Percentiles rank a stretch among this genome's conserved stretches.
Conservation (phyloP, 2,797 vertebrate species). For the Trichosurus vulpecula region DNA sequence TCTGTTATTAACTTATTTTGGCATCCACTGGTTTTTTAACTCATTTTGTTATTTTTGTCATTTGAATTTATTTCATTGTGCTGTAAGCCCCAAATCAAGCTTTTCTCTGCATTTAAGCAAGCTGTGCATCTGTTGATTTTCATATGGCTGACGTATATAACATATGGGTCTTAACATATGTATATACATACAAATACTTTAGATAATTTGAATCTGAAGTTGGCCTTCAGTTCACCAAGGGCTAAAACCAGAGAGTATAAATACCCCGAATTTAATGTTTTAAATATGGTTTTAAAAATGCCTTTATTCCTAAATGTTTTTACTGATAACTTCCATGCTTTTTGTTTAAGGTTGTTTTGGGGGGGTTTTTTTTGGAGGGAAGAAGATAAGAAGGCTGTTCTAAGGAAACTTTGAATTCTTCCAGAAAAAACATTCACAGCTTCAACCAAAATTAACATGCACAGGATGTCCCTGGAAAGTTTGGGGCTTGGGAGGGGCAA, state of each 20-base stretch:
- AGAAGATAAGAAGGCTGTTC: slow-evolving; percentile 42
- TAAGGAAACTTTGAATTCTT: slow-evolving; percentile 37
- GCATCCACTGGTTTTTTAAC: background rate
- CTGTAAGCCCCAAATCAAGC: background rate
- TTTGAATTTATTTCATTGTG: accelerated
- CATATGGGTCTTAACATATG: accelerated
- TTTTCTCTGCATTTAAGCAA: background rate
- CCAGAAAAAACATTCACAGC: slow-evolving; percentile 62
- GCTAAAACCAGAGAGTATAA: background rate
- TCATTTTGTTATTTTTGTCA: background rate
- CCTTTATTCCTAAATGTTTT: background rate
- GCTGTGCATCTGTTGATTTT: accelerated
- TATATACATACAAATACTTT: background rate
- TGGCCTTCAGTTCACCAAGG: background rate
- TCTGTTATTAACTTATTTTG: background rate
- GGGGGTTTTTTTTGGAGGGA: slow-evolving; percentile 48
- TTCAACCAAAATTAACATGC: slow-evolving; percentile 23
- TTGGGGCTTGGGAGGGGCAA: background rate
- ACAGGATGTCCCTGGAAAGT: slow-evolving; percentile 43
- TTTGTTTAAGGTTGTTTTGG: background rate
- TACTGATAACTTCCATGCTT: background rate
- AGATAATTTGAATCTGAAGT: background rate
- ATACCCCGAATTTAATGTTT: background rate
- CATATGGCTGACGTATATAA: accelerated
- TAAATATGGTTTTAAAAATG: background rate